Evolutionary conservation across 1,140 invertebrate species (phyloP).

Genomic region (Drosophila rhopaloa): DNA sequence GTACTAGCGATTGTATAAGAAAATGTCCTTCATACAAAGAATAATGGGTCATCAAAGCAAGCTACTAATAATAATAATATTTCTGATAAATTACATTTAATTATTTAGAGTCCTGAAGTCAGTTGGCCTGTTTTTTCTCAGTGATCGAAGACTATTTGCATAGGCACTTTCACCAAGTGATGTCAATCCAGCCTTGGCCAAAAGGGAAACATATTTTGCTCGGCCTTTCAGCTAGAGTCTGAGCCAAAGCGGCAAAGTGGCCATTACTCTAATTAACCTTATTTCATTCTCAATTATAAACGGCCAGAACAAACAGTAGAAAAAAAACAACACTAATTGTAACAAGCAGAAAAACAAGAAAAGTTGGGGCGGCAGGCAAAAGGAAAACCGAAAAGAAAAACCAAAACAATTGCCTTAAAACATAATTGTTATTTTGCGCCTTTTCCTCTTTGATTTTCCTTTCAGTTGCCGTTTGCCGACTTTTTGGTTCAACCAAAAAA

Average conservation of each 20-base stretch:
- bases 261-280: constrained; percentile 83
- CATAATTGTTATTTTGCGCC: constrained; percentile 81
- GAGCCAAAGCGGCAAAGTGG: constrained; percentile 56
- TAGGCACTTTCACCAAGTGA: constrained; percentile 5
- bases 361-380: constrained; percentile 6
- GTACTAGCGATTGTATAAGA: not conserved
- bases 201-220: constrained; percentile 55
- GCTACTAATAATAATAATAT: too few species aligned
- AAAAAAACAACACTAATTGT: constrained; percentile 57
- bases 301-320: constrained; percentile 50
- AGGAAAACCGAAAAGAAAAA: constrained; percentile 56
- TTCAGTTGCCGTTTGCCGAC: constrained; percentile 51
- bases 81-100: too few species aligned
- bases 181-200: constrained; percentile 69
- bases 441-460: constrained; percentile 69
- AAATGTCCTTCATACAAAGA: too few species aligned
- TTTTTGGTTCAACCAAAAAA: constrained; percentile 65
- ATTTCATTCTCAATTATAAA: constrained; percentile 83
- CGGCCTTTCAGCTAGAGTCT: not conserved
- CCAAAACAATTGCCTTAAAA: constrained; percentile 82
- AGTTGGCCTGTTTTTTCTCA: not conserved
- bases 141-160: constrained; percentile 18
- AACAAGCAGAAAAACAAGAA: constrained; percentile 37
- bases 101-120: too few species aligned
- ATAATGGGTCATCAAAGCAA: not conserved